Base-by-base conservation (phyloP, 37 sponge, comb jelly and placozoan species). In the Aplysina aerophoba region DNA sequence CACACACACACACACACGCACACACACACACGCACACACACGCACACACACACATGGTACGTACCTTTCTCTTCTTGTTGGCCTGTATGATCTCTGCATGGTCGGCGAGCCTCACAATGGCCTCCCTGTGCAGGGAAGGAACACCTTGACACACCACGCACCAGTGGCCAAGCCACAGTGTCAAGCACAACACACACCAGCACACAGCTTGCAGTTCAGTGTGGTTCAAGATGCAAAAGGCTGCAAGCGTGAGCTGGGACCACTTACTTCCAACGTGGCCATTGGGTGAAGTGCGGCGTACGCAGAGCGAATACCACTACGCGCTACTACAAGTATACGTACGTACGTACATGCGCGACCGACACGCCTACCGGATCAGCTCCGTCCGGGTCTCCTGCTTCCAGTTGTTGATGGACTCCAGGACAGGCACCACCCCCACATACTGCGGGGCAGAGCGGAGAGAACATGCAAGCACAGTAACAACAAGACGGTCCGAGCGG, bases 51-150 rank as follows among this genome's bases (percentile, higher is more conserved):
- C 55, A 53, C 3, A 24, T 22, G 25, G 34, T n/a, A 40, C 71
- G 15, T 81, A 90, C 94, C 85, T 93, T 93, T 73, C 79, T 85
- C 63, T 85, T 93, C 79, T 90, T 90, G 80, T 73, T 78, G 1
- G 55, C 59, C 16, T 22, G 17, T 22, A 93, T 30, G 54, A 60
- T 87, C 38, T 80, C 80, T 17, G 88, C 53, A 22, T 22, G 37
- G 56, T 93, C 94, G n/a, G 88, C 94, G 61, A 93, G 55, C n/a
- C 88, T 61, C 21, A 85, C 19, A 12, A 93, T 93, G 55, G 94
- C 94, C 69, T 93, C 94, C 68, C 94, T 93, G n/a, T n/a, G n/a
- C n/a, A n/a, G n/a, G n/a, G n/a, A n/a, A n/a, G n/a, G n/a, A n/a
- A n/a, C n/a, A n/a, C n/a, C n/a, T n/a, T n/a, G n/a, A n/a, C n/a